Evolutionary conservation across 2,888 invertebrate genomes (phyloP).

Genomic region (Esperia sulphurella): DNA sequence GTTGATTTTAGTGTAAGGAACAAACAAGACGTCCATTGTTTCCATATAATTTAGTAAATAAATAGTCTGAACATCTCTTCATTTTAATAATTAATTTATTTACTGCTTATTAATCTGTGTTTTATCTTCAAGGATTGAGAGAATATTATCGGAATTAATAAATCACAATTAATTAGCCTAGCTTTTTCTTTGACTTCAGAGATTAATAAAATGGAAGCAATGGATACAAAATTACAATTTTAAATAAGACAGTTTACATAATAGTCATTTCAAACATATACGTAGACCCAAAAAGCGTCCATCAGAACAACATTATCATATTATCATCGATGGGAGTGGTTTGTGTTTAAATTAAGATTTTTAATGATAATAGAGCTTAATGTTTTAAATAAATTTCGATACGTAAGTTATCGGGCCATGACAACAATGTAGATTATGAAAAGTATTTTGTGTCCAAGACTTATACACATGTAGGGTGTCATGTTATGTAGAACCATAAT

Average conservation of each 20-base stretch:
- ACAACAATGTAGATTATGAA: conserved; percentile 58
- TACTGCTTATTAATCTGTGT: neutral
- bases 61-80: neutral
- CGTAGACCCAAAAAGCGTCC: conserved; percentile 59
- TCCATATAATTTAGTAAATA: conserved; percentile 21
- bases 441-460: conserved; percentile 66
- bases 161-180: conserved; percentile 22
- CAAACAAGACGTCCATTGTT: conserved; percentile 43
- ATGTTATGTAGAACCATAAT: neutral
- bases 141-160: conserved; percentile 17
- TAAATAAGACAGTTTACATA: conserved; percentile 43
- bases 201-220: conserved; percentile 32
- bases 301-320: conserved; percentile 57
- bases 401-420: conserved; percentile 74
- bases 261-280: conserved; percentile 58
- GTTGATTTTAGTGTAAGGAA: conserved; percentile 60
- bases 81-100: neutral
- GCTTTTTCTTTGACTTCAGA: conserved; percentile 14
- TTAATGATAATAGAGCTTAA: conserved; percentile 56
- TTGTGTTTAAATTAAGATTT: conserved; percentile 64
- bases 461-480: conserved; percentile 45
- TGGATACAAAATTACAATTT: conserved; percentile 50
- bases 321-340: conserved; percentile 70
- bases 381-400: conserved; percentile 61
- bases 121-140: conserved; percentile 5